Evolutionary conservation across 1,140 invertebrate genomes (phyloP).

Genomic region (Drosophila trapezifrons): DNA sequence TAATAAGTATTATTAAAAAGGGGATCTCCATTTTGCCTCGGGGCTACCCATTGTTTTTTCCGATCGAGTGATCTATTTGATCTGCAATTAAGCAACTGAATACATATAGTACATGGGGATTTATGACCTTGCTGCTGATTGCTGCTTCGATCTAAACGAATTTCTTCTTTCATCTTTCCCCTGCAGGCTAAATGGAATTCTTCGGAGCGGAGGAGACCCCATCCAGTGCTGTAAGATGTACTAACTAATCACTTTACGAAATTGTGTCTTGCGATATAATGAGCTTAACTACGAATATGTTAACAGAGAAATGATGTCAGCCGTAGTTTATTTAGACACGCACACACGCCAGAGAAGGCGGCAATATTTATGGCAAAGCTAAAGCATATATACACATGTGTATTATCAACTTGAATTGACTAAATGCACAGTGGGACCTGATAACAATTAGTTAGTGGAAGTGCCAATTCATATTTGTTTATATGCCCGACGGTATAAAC

Average conservation of each 20-base stretch:
- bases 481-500: constrained; percentile 31
- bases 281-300: constrained; percentile 51
- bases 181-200: constrained; percentile 55
- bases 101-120: constrained; percentile 37
- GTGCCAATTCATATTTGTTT: constrained; percentile 39
- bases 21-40: constrained; percentile 6
- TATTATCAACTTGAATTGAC: constrained; percentile 54
- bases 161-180: constrained; percentile 48
- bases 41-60: constrained; percentile 7
- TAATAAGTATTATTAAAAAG: constrained; percentile 24
- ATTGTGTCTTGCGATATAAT: constrained; percentile 42
- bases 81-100: constrained; percentile 67
- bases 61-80: constrained; percentile 59
- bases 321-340: constrained; percentile 54
- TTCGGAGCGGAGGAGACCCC: constrained; percentile 14
- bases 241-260: constrained; percentile 55
- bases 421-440: constrained; percentile 57
- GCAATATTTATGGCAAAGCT: constrained; percentile 52
- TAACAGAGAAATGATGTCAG: constrained; percentile 70
- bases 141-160: constrained; percentile 23
- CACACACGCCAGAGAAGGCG: constrained; percentile 38
- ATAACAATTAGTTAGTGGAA: background rate
- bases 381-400: constrained; percentile 26
- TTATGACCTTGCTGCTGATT: constrained; percentile 38
- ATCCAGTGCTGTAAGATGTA: constrained; percentile 55